phyloP scores from a whole-genome alignment of 2,113 vertebrate genomes.

The Dasyurus viverrinus region DNA sequence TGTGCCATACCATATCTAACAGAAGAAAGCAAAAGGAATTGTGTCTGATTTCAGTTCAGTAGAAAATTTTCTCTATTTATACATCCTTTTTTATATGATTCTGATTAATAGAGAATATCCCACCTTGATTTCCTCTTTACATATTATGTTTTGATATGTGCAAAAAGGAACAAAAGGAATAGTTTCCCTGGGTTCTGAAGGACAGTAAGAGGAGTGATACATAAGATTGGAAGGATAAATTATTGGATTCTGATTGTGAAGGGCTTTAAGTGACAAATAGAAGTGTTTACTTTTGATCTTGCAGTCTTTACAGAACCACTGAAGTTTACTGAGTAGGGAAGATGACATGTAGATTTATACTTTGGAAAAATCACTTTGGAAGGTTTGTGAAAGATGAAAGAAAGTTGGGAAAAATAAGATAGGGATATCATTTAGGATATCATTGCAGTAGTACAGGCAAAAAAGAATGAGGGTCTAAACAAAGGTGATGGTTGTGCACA shows the following conservation, averaged over 20 bases:
- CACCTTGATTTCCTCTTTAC: neutral
- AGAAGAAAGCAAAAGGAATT: neutral
- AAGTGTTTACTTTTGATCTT: neutral
- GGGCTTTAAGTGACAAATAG: neutral
- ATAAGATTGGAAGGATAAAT: neutral
- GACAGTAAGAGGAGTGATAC: neutral
- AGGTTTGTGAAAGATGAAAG: neutral
- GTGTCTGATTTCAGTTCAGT: neutral
- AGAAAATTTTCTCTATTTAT: neutral
- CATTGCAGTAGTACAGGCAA: neutral
- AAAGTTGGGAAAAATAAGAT: neutral
- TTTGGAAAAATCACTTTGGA: neutral
- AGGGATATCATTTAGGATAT: neutral
- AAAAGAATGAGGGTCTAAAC: neutral
- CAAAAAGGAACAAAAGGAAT: neutral
- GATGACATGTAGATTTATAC: neutral
- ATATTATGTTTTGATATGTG: neutral
- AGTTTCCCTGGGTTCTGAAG: neutral
- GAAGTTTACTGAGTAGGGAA: neutral
- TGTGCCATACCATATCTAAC: neutral
- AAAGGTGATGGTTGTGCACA: neutral
- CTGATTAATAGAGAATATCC: neutral
- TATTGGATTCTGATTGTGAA: neutral
- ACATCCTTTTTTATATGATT: neutral
- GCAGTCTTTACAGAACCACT: neutral